phyloP scores from a whole-genome alignment of 1,140 invertebrate genomes.

The Cherax destructor region DNA sequence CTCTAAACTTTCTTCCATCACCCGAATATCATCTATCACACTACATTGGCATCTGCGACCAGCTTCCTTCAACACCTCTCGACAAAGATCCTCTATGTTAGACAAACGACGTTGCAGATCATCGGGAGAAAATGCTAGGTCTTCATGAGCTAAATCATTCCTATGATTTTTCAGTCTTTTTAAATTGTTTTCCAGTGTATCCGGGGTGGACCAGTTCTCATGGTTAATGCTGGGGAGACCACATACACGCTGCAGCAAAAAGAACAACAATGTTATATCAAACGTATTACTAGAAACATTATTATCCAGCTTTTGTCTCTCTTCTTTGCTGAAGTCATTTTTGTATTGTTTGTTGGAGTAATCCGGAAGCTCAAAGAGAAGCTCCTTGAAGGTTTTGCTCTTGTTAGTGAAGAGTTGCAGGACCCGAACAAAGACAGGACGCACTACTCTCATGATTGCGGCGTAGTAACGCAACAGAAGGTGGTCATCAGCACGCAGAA shows the following conservation, averaged over 20 bases:
- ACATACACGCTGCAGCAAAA: background rate
- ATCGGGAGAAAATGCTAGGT: background rate
- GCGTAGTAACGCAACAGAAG: background rate
- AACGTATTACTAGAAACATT: background rate
- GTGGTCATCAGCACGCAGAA: background rate
- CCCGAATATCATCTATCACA: background rate
- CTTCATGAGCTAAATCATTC: background rate
- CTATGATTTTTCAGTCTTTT: background rate
- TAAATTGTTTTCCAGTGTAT: background rate
- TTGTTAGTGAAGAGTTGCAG: background rate
- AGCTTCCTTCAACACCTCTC: background rate
- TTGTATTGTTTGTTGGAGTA: background rate
- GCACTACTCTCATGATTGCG: background rate
- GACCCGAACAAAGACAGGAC: background rate
- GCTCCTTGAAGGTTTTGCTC: background rate
- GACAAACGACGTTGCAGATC: background rate
- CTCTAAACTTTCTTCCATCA: background rate
- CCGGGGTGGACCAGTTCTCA: background rate
- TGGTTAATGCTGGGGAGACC: background rate
- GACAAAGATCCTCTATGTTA: background rate
- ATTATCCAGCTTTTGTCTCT: background rate
- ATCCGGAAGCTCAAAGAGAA: background rate
- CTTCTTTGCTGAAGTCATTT: background rate
- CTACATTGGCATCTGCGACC: background rate
- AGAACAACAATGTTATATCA: background rate